Base-by-base conservation (phyloP, 2,888 invertebrate genomes). In the Drosophila cognata region DNA sequence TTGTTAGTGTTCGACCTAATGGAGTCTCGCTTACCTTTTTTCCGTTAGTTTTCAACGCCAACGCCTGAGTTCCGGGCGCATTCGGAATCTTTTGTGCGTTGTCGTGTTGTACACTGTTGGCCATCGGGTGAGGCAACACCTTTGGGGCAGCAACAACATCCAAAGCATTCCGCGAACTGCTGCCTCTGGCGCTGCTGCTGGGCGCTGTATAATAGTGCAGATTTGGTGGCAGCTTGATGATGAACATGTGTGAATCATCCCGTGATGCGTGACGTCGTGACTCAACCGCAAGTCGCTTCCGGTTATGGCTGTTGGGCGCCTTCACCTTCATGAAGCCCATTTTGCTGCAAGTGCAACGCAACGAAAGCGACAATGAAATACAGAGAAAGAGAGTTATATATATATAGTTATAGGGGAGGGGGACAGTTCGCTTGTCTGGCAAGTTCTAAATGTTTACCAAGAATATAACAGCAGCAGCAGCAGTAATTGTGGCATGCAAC, bases 171-270 rank as follows among this genome's bases (percentile, higher is more conserved):
- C 80, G 74, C 10, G 61, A 53, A 65, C 62, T 74, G 46, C 46
- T 46, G 38, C 38, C 1, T 6, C 38, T n/a, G 18, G n/a, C 11
- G 2, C 41, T 38, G 70, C 95, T 74, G 70, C 95, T 95, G 33
- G 95, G 95, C 85, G 96, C 95, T 6, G 95, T 95, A 93, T 97
- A 97, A 92, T 97, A 97, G 85, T 96, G 96, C 21, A 95, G 96
- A 92, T 96, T 96, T n/a, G 97, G 97, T 0, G 97, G 97, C 60
- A 97, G 94, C 91, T 97, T 97, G 80, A 97, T 96, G 91, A 97
- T 95, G 94, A 96, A 97, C 95, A 97, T 96, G 93, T 97, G 96
- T 38, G 97, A 97, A 92, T 97, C 97, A 80, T 96, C 96, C 0
- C 95, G 95, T 79, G 94, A 92, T 67, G 95, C 95, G 91, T 96